A percentile compares a stretch with the other conserved stretches of the same genome.
These are phyloP conservation scores for Dysmachus trigonus DNA, from an alignment of 2,888 invertebrate genomes.

Conservation along the genomic window DNA sequence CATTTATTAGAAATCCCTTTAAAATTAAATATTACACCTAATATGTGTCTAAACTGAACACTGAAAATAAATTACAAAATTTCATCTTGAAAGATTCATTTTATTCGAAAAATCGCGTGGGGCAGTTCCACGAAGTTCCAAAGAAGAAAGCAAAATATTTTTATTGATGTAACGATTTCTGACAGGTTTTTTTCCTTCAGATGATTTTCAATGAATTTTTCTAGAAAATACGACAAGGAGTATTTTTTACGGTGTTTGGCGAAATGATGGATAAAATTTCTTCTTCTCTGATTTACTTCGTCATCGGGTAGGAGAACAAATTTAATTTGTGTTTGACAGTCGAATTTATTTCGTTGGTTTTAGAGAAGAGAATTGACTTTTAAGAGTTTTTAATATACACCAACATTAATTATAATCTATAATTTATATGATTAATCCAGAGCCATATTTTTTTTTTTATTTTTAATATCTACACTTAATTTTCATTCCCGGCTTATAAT, in stretches of 20 bases:
- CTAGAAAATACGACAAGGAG: background rate
- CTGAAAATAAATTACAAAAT: background rate
- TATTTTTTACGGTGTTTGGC: background rate
- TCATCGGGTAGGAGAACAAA: background rate
- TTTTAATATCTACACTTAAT: no score
- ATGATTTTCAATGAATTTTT: background rate
- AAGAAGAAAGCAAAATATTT: background rate
- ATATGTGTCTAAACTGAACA: no score
- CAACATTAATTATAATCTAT: no score
- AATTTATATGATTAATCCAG: no score
- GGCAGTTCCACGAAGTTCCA: background rate
- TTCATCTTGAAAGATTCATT: background rate
- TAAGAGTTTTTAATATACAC: background rate
- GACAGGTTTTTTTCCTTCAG: background rate
- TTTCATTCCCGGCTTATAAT: no score
- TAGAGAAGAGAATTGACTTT: background rate
- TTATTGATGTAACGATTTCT: background rate
- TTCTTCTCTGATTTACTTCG: background rate
- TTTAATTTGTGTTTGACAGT: background rate
- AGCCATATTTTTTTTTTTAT: no score
- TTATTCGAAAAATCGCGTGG: background rate
- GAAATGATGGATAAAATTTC: background rate
- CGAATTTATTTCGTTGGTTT: background rate
- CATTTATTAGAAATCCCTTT: no score
- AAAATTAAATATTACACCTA: no score